Evolutionary conservation across 2,113 vertebrate species (phyloP).

Genomic region (Boulengerochromis microlepis): DNA sequence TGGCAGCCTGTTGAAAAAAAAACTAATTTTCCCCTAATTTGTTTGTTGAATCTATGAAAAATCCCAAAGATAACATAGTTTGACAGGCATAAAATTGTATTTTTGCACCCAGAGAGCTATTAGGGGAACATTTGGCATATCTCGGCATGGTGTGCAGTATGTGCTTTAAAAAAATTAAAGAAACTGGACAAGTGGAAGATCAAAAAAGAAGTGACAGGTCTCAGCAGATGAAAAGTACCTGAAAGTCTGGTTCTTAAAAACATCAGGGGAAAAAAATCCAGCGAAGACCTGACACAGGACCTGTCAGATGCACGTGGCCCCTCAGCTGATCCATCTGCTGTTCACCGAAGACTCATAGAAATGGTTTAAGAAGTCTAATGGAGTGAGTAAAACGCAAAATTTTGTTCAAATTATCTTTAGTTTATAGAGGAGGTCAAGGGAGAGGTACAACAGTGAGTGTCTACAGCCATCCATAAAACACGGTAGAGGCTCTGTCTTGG

Average conservation of each 20-base stretch:
- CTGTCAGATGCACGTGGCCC: neutral
- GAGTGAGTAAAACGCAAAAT: neutral
- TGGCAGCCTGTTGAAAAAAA: neutral
- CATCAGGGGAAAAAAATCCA: neutral
- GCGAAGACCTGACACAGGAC: neutral
- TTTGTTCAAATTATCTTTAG: neutral
- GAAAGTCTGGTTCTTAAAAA: neutral
- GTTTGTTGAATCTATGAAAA: neutral
- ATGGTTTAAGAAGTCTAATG: neutral
- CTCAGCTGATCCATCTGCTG: neutral
- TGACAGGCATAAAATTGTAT: neutral
- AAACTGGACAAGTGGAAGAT: neutral
- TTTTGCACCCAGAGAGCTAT: neutral
- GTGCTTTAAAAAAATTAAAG: neutral
- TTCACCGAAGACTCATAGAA: neutral
- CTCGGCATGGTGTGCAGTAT: neutral
- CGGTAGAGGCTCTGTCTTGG: neutral
- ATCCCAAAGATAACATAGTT: neutral
- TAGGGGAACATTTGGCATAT: neutral
- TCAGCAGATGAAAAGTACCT: neutral
- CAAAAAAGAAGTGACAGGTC: neutral
- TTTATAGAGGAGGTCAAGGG: neutral
- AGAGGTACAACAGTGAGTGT: neutral
- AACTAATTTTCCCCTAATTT: neutral
- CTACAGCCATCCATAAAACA: neutral